phyloP scores from a whole-genome alignment of 2,797 vertebrate species.

The Pempheris klunzingeri region DNA sequence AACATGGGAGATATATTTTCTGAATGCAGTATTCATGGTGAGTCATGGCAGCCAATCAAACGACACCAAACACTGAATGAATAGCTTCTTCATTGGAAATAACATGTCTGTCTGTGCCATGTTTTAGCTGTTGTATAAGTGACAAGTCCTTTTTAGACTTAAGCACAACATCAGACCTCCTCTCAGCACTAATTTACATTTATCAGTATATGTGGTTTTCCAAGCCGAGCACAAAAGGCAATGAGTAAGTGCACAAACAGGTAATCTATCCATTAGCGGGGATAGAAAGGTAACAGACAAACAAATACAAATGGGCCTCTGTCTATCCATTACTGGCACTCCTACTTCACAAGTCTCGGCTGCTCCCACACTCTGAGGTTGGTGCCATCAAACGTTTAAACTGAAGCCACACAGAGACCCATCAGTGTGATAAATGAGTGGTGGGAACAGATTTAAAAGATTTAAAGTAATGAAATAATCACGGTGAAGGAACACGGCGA shows the following conservation, averaged over 20 bases:
- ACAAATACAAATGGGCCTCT: constrained; percentile 54
- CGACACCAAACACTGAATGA: not conserved
- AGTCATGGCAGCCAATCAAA: not conserved
- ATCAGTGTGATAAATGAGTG: constrained; percentile 65
- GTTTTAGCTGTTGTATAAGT: not conserved
- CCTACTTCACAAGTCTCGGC: constrained; percentile 29
- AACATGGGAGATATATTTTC: not conserved
- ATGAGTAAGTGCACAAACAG: constrained; percentile 31
- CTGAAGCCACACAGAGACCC: constrained; percentile 38
- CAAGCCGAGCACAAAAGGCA: constrained; percentile 21
- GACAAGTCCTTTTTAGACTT: not conserved
- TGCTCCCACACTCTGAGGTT: constrained; percentile 42
- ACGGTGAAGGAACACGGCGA: constrained; percentile 51
- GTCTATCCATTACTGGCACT: constrained; percentile 43
- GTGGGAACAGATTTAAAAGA: constrained; percentile 70
- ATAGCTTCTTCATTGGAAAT: not conserved
- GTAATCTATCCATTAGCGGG: constrained; percentile 45
- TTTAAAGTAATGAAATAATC: constrained; percentile 77
- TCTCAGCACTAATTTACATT: constrained; percentile 25
- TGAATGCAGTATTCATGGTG: not conserved
- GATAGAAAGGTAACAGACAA: constrained; percentile 46
- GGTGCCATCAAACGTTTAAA: constrained; percentile 51
- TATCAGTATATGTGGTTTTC: not conserved
- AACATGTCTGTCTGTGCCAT: not conserved
- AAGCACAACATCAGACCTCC: not conserved